Base-by-base conservation (phyloP, 2,888 invertebrate genomes). In the Cyrtodaria siliqua region DNA sequence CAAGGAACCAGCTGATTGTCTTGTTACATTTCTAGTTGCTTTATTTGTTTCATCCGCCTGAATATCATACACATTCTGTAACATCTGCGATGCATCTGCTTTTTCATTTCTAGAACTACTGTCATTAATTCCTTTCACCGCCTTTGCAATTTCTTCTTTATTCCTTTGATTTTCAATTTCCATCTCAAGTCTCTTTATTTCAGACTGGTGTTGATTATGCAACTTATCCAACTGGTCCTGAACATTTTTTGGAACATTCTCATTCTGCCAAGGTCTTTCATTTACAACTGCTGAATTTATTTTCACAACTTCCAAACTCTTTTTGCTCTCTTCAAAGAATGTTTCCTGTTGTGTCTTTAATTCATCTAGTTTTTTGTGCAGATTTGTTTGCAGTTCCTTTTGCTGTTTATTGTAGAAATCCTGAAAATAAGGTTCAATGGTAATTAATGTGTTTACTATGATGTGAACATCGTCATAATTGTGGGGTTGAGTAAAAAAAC, bases 141-240 rank as follows among this genome's bases (percentile, higher is more conserved):
- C 29, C 26, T 64, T 44, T 47, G 67, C 62, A 26, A 4, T 44
- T 44, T 18, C 33, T 12, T 44, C 33, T 27, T 44, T 23, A 52
- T 69, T 73, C 14, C 20, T 69, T 44, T 70, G 69, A n/a, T 62
- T 62, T 59, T 76, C 72, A 12, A 85, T 80, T 44, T 85, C 75
- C 33, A 64, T 66, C 66, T 76, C 72, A 2, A 86, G 61, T 68
- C 82, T 81, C 33, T 76, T 72, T 55, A 89, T 85, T 56, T 88
- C 87, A 63, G 84, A 47, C 33, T 78, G 67, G 60, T 88, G 86
- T 2, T 79, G 69, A 24, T 73, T 69, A 62, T 86, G 81, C 33
- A 86, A 68, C n/a, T 78, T 68, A 70, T 86, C 75, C 44, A 88
- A 60, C 47, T 85, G 85, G 29, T 82, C 79, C 66, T 82, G 84